A percentile compares a stretch with the other conserved stretches of the same genome.
Evolutionary conservation across 2,888 invertebrate species (phyloP).

Genomic region (Cabera pusaria): DNA sequence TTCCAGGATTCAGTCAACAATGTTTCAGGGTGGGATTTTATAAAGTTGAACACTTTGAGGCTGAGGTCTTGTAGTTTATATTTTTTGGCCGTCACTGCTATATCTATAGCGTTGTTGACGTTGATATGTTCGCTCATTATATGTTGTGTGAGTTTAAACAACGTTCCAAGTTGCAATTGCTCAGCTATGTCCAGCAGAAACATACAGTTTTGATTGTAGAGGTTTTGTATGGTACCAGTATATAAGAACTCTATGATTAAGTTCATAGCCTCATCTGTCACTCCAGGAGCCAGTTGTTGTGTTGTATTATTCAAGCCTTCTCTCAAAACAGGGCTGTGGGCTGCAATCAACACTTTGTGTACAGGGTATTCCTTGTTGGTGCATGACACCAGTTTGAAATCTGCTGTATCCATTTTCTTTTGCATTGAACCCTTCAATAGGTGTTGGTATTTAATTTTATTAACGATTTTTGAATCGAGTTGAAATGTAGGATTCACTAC

Average conservation of each 20-base stretch:
- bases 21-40: conserved; percentile 55
- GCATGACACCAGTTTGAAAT: conserved; percentile 53
- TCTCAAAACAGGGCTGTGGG: conserved; percentile 57
- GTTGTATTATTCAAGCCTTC: conserved; percentile 42
- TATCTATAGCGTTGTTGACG: conserved; percentile 57
- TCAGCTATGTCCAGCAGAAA: conserved; percentile 54
- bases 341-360: conserved; percentile 61
- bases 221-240: conserved; percentile 55
- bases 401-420: conserved; percentile 50
- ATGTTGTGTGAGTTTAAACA: conserved; percentile 49
- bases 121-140: conserved; percentile 51
- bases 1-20: conserved; percentile 59
- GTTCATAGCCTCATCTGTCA: conserved; percentile 55
- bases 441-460: conserved; percentile 55
- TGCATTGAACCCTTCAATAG: conserved; percentile 26
- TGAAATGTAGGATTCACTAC: conserved; percentile 41
- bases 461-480: conserved; percentile 42
- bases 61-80: conserved; percentile 52
- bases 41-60: conserved; percentile 51
- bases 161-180: conserved; percentile 48
- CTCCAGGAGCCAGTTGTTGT: conserved; percentile 44
- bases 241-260: conserved; percentile 63
- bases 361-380: conserved; percentile 48
- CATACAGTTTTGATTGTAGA: conserved; percentile 49
- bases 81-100: conserved; percentile 59